Percentiles rank a stretch among this genome's conserved stretches.
These are phyloP conservation scores for Psophia crepitans DNA, from an alignment of 2,113 vertebrate genomes.

Conservation along the genomic window DNA sequence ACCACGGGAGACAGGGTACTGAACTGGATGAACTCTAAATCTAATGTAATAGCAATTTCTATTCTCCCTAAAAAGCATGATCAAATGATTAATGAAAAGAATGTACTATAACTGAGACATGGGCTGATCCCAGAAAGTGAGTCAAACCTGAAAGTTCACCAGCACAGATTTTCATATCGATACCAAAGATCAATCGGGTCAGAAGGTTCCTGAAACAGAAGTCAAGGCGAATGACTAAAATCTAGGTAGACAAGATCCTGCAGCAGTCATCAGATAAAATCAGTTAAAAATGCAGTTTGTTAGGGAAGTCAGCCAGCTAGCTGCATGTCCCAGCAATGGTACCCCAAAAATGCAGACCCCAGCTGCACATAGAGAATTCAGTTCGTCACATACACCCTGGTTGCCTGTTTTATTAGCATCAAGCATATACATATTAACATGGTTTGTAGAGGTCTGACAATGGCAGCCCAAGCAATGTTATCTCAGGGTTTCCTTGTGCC, in stretches of 20 bases:
- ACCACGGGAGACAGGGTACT: not conserved
- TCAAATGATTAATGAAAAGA: not conserved
- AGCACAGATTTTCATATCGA: not conserved
- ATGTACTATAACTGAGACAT: not conserved
- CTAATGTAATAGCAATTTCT: not conserved
- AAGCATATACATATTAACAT: not conserved
- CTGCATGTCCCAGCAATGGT: not conserved
- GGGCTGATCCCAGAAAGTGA: constrained; percentile 20
- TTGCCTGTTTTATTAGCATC: not conserved
- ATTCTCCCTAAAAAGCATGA: not conserved
- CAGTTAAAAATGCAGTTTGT: not conserved
- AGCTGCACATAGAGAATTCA: not conserved
- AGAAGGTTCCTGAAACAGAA: constrained; percentile 9
- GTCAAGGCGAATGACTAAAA: constrained; percentile 40
- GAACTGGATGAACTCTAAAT: not conserved
- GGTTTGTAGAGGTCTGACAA: not conserved
- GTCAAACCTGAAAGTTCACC: constrained; percentile 18
- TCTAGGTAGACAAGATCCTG: constrained; percentile 26
- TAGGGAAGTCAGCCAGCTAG: not conserved
- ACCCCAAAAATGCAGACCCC: not conserved
- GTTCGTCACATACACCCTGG: not conserved
- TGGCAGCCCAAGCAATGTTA: constrained; percentile 1
- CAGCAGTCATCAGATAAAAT: constrained; percentile 30
- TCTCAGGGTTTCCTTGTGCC: constrained; percentile 30
- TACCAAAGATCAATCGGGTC: constrained; percentile 19